phyloP scores from a whole-genome alignment of 2,797 vertebrate genomes.

The Rhinophrynus dorsalis region DNA sequence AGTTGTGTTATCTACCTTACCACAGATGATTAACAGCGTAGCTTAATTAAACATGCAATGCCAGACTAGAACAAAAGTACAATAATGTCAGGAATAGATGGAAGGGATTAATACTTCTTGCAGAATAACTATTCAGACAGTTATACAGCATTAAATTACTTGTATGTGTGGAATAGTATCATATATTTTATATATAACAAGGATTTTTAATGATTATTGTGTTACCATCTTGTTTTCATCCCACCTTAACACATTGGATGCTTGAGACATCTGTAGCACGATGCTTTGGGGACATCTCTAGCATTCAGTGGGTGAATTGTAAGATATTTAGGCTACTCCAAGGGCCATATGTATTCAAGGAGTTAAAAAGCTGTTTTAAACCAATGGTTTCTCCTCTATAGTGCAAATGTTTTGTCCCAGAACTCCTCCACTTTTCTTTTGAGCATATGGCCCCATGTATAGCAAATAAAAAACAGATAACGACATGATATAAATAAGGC shows the following conservation, averaged over 20 bases:
- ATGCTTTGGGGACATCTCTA: too few relatives aligned
- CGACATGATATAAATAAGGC: background rate
- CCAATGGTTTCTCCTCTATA: too few relatives aligned
- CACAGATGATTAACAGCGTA: background rate
- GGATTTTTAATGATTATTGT: constrained; percentile 31
- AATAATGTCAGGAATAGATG: background rate
- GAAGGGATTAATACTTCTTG: background rate
- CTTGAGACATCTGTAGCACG: too few relatives aligned
- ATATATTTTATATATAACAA: constrained; percentile 13
- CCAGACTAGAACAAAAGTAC: background rate
- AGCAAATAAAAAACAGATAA: constrained; percentile 21
- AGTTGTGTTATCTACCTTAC: background rate
- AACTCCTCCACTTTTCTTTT: too few relatives aligned
- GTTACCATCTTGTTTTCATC: constrained; percentile 34
- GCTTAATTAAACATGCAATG: background rate
- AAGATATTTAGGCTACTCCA: constrained; percentile 23
- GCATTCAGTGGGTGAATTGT: too few relatives aligned
- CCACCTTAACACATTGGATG: too few relatives aligned
- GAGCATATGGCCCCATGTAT: too few relatives aligned
- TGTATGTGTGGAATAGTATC: constrained; percentile 15
- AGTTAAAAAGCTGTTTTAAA: too few relatives aligned
- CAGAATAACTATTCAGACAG: background rate
- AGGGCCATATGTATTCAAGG: too few relatives aligned
- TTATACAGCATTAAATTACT: background rate
- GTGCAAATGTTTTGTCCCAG: too few relatives aligned